A percentile compares a stretch with the other conserved stretches of the same genome.
Conservation (phyloP, 2,113 vertebrate species). For the Salminus brasiliensis region DNA sequence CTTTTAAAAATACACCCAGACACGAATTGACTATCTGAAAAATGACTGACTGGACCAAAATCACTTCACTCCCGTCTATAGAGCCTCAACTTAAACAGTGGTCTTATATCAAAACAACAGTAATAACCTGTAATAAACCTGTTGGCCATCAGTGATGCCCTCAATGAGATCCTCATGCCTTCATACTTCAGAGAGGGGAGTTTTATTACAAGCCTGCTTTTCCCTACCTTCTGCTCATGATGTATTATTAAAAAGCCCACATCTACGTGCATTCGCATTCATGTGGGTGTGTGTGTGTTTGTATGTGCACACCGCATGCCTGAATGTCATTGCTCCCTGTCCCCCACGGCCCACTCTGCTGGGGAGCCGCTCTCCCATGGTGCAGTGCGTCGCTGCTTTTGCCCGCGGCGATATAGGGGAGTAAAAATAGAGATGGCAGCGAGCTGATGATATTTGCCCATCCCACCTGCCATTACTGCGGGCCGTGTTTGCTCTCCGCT, state of each 20-base stretch:
- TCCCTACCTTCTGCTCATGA: background rate
- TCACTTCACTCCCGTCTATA: no score
- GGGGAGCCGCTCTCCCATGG: constrained; percentile 35
- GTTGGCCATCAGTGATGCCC: no score
- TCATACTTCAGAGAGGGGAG: background rate
- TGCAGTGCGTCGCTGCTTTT: constrained; percentile 26
- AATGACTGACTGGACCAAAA: no score
- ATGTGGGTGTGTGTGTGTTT: constrained; percentile 34
- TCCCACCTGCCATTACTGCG: constrained; percentile 68
- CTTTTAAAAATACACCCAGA: no score
- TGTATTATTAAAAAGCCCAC: background rate
- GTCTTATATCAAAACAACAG: no score
- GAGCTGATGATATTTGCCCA: constrained; percentile 77
- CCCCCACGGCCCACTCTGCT: constrained; percentile 24
- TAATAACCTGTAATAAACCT: no score
- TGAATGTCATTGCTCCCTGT: constrained; percentile 19
- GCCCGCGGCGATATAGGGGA: constrained; percentile 55
- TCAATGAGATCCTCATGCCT: background rate
- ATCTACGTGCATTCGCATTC: constrained; percentile 14
- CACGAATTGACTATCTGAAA: no score
- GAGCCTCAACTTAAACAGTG: no score
- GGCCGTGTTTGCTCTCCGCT: constrained; percentile 70
- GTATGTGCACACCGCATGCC: background rate
- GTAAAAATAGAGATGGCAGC: constrained; percentile 78
- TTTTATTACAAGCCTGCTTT: background rate